A percentile compares a stretch with the other conserved stretches of the same genome.
These are phyloP conservation scores for Anadara kagoshimensis DNA, from an alignment of 1,140 invertebrate genomes.

Conservation along the genomic window DNA sequence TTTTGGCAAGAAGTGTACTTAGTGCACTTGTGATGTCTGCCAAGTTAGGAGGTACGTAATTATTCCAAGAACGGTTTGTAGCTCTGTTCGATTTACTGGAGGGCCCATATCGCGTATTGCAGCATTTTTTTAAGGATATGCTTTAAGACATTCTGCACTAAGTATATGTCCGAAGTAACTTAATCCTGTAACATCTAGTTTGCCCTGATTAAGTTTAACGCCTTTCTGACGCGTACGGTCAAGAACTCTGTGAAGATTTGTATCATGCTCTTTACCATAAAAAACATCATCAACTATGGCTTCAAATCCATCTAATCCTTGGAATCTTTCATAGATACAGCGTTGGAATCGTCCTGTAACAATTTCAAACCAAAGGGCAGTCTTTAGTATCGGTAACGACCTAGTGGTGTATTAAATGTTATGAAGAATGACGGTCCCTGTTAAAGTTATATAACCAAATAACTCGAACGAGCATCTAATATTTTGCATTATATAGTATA, in stretches of 20 bases:
- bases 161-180: slow-evolving; percentile 53
- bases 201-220: slow-evolving; percentile 34
- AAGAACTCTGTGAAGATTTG: slow-evolving; percentile 28
- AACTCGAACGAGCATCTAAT: no score
- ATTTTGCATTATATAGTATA: no score
- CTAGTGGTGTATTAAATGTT: no score
- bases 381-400: no score
- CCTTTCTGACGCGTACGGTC: slow-evolving; percentile 20
- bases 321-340: slow-evolving; percentile 64
- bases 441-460: no score
- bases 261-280: slow-evolving; percentile 54
- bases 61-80: no score
- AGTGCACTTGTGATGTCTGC: slow-evolving; percentile 16
- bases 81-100: slow-evolving; percentile 3
- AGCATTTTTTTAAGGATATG: slow-evolving; percentile 67
- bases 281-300: slow-evolving; percentile 70
- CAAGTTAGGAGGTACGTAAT: slow-evolving; percentile 24
- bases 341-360: no score
- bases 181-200: slow-evolving; percentile 41
- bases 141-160: slow-evolving; percentile 32
- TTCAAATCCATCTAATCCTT: slow-evolving; percentile 58
- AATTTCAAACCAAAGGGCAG: no score
- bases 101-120: slow-evolving; percentile 52
- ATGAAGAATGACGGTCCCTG: no score
- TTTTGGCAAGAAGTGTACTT: not conserved